Evolutionary conservation across 2,113 vertebrate genomes (phyloP), one percentile per base, ranked within the genome.

Genomic region (Girardinichthys multiradiatus): DNA sequence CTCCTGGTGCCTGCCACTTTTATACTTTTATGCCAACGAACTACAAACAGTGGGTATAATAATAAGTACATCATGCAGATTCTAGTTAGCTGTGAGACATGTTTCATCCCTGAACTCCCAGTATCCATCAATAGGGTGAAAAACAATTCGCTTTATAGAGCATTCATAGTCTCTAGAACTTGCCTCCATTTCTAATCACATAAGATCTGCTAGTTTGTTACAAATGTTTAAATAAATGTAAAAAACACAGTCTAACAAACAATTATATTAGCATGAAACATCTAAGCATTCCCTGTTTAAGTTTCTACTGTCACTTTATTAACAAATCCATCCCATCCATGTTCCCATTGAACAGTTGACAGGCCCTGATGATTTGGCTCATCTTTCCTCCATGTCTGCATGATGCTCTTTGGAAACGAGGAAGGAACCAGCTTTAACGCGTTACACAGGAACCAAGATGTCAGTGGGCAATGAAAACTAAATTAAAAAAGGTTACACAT

Each of bases 401-500:
- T 45, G 14, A 45, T 45, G 42, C 42, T 5, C 42, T n/a, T 54
- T n/a, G 48, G 59, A 61, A 61, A 31, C 14, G 28, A 61, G 14
- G 28, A 8, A 19, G 28, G 58, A 30, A 31, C 17, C 60, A 4
- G 7, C 2, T 31, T 67, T 21, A 28, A 48, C 26, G 35, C 67
- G 60, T 39, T 42, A 29, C 4, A 26, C 57, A 13, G 24, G 66
- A 66, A 68, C 28, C 45, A 73, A 64, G 39, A 68, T 28, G 33
- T 61, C 28, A 19, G 57, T 45, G 69, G 67, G 28, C 37, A 74
- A 27, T 79, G 17, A 74, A 76, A 83, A 80, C 57, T 30, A 71
- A 48, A 54, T 64, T 74, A 67, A 83, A 76, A 76, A 62, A 57
- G 42, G 77, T 35, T 59, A 84, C 60, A 83, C 71, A 84, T 83